phyloP scores from a whole-genome alignment of 2,797 vertebrate genomes.

The Gallinago stenura region DNA sequence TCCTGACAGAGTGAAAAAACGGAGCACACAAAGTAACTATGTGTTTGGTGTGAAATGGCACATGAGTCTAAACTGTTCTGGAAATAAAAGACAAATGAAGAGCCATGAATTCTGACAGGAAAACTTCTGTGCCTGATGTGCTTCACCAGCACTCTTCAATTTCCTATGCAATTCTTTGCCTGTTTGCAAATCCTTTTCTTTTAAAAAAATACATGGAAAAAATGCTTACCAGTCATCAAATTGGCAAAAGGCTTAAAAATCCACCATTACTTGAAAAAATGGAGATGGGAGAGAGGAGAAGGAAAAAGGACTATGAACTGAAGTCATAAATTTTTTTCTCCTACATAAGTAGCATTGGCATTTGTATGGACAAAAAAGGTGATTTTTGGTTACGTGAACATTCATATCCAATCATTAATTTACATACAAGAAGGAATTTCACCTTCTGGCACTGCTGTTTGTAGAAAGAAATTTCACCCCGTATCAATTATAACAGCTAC shows the following conservation, averaged over 20 bases:
- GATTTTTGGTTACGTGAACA: slow-evolving; percentile 17
- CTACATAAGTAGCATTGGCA: not conserved
- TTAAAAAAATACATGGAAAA: not conserved
- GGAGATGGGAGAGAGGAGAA: not conserved
- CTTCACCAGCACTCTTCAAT: not conserved
- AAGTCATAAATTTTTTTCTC: not conserved
- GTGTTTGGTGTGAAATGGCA: not conserved
- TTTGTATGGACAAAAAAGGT: slow-evolving; percentile 19
- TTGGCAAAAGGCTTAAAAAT: not conserved
- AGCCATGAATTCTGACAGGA: not conserved
- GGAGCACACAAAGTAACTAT: not conserved
- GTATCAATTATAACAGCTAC: not conserved
- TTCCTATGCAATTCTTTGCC: not conserved
- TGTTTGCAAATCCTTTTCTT: not conserved
- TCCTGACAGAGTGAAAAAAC: not conserved
- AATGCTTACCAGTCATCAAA: not conserved
- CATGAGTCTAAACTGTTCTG: accelerated
- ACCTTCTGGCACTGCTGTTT: not conserved
- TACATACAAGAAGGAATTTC: not conserved
- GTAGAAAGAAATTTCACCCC: slow-evolving; percentile 17
- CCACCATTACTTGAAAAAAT: not conserved
- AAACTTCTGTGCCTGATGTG: not conserved
- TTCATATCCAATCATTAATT: slow-evolving; percentile 23
- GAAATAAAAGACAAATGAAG: not conserved
- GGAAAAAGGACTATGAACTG: not conserved